Evolutionary conservation across 2,888 invertebrate species (phyloP).

Genomic region (Gibbula magus): DNA sequence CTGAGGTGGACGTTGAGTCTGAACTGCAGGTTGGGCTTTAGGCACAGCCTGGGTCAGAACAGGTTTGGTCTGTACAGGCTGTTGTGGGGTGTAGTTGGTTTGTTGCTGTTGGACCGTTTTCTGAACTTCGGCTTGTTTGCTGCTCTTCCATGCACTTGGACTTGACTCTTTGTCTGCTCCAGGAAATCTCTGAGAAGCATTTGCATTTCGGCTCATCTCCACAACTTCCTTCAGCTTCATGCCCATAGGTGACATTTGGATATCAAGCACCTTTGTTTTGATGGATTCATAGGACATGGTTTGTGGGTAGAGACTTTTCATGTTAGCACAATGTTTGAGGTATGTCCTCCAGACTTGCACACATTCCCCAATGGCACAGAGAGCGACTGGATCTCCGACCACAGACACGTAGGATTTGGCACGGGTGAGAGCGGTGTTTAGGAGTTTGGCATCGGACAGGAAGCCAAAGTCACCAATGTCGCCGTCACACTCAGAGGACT

Average conservation of each 20-base stretch:
- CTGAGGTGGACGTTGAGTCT: neutral
- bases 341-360: conserved; percentile 64
- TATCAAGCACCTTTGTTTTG: conserved; percentile 48
- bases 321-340: conserved; percentile 68
- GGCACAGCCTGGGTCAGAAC: neutral
- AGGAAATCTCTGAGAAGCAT: neutral
- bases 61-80: neutral
- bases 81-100: no score
- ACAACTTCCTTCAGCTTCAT: conserved; percentile 30
- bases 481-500: conserved; percentile 54
- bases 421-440: conserved; percentile 72
- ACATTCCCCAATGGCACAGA: conserved; percentile 71
- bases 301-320: conserved; percentile 64
- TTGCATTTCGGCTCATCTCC: conserved; percentile 26
- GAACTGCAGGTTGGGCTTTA: neutral
- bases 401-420: conserved; percentile 70
- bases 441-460: conserved; percentile 68
- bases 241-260: conserved; percentile 49
- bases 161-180: neutral
- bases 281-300: conserved; percentile 59
- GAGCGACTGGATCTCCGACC: conserved; percentile 69
- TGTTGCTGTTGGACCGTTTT: no score
- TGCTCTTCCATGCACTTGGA: neutral
- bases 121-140: neutral
- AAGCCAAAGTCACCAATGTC: conserved; percentile 68